Evolutionary conservation across 2,888 invertebrate species (phyloP), one percentile per base, ranked within the genome.

Genomic region (Drosophila neonasuta): DNA sequence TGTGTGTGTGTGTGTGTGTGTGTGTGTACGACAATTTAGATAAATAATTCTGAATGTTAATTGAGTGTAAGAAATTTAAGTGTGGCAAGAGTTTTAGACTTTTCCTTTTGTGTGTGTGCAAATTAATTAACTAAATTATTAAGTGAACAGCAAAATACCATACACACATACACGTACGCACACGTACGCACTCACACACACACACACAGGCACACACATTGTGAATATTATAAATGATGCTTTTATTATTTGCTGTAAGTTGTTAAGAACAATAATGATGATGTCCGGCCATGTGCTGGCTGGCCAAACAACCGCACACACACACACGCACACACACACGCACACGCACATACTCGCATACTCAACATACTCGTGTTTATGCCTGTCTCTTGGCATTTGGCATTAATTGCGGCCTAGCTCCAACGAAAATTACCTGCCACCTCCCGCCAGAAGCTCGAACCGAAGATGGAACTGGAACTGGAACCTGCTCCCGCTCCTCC

Each of bases 51-150:
- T 59, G 58, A 72, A 87, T 85, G 87, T 85, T 81, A 81, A 81
- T 87, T 81, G 85, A 81, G 86, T 81, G 80, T 79, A 87, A 85
- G 84, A 77, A 86, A 75, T 77, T 80, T 57, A 65, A 68, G 64
- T 68, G 68, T 55, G 63, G 56, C 77, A 63, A 71, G 79, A 81
- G 73, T 72, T 81, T 67, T 58, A 64, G 68, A 74, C 69, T 65
- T 30, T 56, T 56, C 55, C 60, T 62, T 57, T 63, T 80, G 62
- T 77, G 61, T 75, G 73, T 80, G 80, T 71, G 80, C 73, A 83
- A 82, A 87, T 82, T 82, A 82, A 82, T 82, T 80, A 82, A 87
- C 83, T 87, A 71, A 87, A 82, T 85, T 87, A 82, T 87, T 80
- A 73, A 82, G 79, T 75, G 75, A 52, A 50, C 78, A 74, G 30